Evolutionary conservation across 2,888 invertebrate genomes (phyloP), one percentile per base, ranked within the genome.

Genomic region (Tiphia femorata): DNA sequence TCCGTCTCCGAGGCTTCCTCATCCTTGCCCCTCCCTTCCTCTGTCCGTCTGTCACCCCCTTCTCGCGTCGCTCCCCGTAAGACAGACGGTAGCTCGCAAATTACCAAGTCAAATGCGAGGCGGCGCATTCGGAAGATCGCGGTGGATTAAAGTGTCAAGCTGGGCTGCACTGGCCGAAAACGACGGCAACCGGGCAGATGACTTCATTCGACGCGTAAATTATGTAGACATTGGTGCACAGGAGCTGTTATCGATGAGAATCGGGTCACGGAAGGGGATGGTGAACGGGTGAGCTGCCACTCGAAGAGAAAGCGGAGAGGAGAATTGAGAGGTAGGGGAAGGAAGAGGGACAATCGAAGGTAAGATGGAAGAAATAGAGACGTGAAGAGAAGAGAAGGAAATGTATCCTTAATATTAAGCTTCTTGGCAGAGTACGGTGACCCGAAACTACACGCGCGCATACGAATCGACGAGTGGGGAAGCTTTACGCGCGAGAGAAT

Each of bases 371-470:
- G n/a, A n/a, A n/a, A n/a, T n/a, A n/a, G n/a, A n/a, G n/a, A n/a
- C 65, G 55, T 51, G 49, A n/a, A n/a, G n/a, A n/a, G n/a, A n/a
- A n/a, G n/a, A n/a, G n/a, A n/a, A n/a, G 57, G 58, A 70, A 65
- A 70, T 70, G 65, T 53, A 54, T 56, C 62, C 70, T 70, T 70
- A 70, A 70, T 70, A 70, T 70, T 70, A 70, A 70, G 62, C 62
- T 58, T 63, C 64, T 67, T 64, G 52, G 57, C 51, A 49, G 55
- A 52, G 35, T 50, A 58, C 63, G 66, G 58, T 58, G 62, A 61
- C 57, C 52, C 49, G 38, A 30, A 21, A 25, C 43, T 55, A n/a
- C n/a, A n/a, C n/a, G n/a, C n/a, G n/a, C n/a, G n/a, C n/a, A n/a
- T n/a, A 27, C 37, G 17, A 49, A 17, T 21, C 21, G 30, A 23